Base-by-base conservation (phyloP, 2,797 vertebrate species). In the Notolepis coatsorum region DNA sequence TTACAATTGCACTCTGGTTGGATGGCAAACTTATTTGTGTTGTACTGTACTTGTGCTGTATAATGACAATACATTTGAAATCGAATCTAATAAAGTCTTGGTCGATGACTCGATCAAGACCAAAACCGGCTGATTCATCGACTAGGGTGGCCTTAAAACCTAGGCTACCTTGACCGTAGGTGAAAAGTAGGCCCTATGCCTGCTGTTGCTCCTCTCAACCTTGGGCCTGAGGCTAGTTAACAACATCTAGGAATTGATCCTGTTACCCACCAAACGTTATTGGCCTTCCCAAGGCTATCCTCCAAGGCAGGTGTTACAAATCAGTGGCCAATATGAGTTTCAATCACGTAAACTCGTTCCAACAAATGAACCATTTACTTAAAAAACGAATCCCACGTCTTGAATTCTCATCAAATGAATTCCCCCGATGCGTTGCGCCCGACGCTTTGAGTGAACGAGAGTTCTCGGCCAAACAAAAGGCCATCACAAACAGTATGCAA, bases 401-500 rank as follows among this genome's bases (percentile, higher is more conserved):
- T 2, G 31, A 24, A 12, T 45, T 37, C 38, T 35, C 17, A 46
- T 43, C 7, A 10, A 27, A 41, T 28, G 23, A 63, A 74, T 65
- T 57, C 66, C 24, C 43, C 21, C 8, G 24, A 46, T 24, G 66
- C n/a, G n/a, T n/a, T 54, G 53, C 20, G 51, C 60, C 68, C 57
- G n/a, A 30, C 10, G 41, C 41, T 43, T 38, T 1, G 4, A 65
- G n/a, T n/a, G n/a, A 50, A 55, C 27, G 46, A 61, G 51, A 24
- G 15, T 56, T 54, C 49, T 73, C 56, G n/a, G 61, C 57, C 64
- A 62, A 63, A 74, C 55, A 75, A 60, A 48, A 58, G 61, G 47
- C 57, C 49, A 25, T 80, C 45, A 61, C 61, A 84, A 89, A 78
- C 38, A 52, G 47, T 42, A 81, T 61, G 73, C 91, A 91, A 91